Percentiles rank a stretch among this genome's conserved stretches.
These are phyloP conservation scores for Pterocles gutturalis DNA, from an alignment of 2,113 vertebrate genomes.

Conservation along the genomic window DNA sequence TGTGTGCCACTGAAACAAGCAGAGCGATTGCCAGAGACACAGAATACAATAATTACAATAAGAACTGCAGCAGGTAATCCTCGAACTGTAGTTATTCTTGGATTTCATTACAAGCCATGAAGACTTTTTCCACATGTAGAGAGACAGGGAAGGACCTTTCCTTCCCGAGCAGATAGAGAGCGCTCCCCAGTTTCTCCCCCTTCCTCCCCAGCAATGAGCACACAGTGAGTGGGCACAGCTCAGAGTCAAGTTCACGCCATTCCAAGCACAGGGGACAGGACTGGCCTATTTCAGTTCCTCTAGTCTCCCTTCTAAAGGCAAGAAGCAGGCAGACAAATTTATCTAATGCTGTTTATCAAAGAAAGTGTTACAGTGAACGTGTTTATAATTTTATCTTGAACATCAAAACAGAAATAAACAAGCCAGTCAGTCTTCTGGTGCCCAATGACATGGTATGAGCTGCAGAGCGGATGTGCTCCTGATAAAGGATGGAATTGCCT, in stretches of 20 bases:
- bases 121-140: neutral
- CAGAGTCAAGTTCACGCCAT: neutral
- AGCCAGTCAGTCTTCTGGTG: neutral
- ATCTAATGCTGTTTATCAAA: neutral
- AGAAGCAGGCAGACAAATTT: neutral
- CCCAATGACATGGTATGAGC: fast-evolving
- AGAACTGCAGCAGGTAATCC: neutral
- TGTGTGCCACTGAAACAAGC: neutral
- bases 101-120: neutral
- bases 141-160: neutral
- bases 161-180: neutral
- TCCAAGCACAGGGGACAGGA: fast-evolving
- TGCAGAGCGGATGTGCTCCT: neutral
- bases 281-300: neutral
- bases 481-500: neutral
- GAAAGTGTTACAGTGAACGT: neutral
- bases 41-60: neutral
- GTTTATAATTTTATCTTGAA: conserved; percentile 16
- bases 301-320: neutral
- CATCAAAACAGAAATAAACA: conserved; percentile 28
- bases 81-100: neutral
- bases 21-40: neutral
- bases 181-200: neutral
- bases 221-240: neutral
- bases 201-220: neutral